phyloP scores from a whole-genome alignment of 1,140 invertebrate species.

The Drosophila jambulina region DNA sequence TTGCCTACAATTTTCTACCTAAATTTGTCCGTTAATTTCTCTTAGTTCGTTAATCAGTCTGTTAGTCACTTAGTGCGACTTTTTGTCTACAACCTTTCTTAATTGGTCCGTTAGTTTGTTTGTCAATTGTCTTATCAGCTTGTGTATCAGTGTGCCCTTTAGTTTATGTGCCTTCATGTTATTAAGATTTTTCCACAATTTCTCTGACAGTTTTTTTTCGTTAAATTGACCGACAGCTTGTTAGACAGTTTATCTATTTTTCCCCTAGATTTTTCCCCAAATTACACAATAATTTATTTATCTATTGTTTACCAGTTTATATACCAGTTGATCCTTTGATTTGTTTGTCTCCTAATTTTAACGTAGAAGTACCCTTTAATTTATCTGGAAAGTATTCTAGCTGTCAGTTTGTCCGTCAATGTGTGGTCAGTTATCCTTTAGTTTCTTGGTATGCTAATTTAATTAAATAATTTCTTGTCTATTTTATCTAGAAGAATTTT shows the following conservation, averaged over 20 bases:
- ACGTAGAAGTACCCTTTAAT: background rate
- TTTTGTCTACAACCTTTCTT: too few relatives aligned
- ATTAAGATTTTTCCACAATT: too few relatives aligned
- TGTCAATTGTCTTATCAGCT: background rate
- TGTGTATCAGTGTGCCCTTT: background rate
- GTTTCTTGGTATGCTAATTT: too few relatives aligned
- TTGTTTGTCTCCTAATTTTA: background rate
- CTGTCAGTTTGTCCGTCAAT: background rate
- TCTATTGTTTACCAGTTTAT: background rate
- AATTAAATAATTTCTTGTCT: too few relatives aligned
- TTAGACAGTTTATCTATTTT: too few relatives aligned
- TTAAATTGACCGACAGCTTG: too few relatives aligned
- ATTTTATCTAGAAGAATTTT: too few relatives aligned
- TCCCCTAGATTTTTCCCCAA: too few relatives aligned
- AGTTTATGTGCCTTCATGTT: background rate
- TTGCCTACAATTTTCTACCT: background rate
- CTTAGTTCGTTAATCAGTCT: background rate
- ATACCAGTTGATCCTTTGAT: background rate
- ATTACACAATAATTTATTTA: background rate
- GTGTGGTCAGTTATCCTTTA: too few relatives aligned
- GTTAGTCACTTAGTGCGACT: background rate
- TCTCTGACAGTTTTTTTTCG: too few relatives aligned
- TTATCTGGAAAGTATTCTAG: background rate
- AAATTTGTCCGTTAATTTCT: background rate
- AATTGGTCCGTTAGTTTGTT: background rate